Evolutionary conservation across 2,888 invertebrate species (phyloP).

Genomic region (Allacma fusca): DNA sequence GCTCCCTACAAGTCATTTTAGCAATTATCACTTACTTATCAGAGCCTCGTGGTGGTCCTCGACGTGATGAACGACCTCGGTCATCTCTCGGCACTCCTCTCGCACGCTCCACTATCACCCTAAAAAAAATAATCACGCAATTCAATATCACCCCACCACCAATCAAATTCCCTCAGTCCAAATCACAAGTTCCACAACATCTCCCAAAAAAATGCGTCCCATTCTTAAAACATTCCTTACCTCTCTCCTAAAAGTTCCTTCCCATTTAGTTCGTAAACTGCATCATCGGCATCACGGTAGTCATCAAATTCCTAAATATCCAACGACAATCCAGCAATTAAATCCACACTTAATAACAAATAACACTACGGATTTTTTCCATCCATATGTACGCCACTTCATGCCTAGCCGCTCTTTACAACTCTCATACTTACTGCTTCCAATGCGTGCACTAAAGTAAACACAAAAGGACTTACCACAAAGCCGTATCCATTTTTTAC

Average conservation of each 20-base stretch:
- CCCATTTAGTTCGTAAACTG: constrained; percentile 97
- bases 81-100: constrained; percentile 77
- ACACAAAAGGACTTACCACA: constrained; percentile 69
- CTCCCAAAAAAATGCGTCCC: too few relatives aligned
- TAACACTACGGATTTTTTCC: too few relatives aligned
- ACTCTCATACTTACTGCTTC: too few relatives aligned
- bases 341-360: too few relatives aligned
- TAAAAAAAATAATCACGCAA: constrained; percentile 65
- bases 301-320: constrained; percentile 99
- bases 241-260: constrained; percentile 95
- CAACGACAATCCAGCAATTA: neutral
- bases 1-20: neutral
- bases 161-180: too few relatives aligned
- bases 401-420: too few relatives aligned
- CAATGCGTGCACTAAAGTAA: too few relatives aligned
- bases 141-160: too few relatives aligned
- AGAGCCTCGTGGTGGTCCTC: constrained; percentile 63
- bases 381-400: too few relatives aligned
- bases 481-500: constrained; percentile 86
- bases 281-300: constrained; percentile 97
- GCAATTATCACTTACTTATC: constrained; percentile 62
- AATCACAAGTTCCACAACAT: too few relatives aligned
- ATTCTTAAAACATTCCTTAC: constrained; percentile 67
- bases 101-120: constrained; percentile 88
- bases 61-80: constrained; percentile 65